Evolutionary conservation across 2,797 vertebrate species (phyloP), one percentile per base, ranked within the genome.

Genomic region (Lithobates sylvaticus): DNA sequence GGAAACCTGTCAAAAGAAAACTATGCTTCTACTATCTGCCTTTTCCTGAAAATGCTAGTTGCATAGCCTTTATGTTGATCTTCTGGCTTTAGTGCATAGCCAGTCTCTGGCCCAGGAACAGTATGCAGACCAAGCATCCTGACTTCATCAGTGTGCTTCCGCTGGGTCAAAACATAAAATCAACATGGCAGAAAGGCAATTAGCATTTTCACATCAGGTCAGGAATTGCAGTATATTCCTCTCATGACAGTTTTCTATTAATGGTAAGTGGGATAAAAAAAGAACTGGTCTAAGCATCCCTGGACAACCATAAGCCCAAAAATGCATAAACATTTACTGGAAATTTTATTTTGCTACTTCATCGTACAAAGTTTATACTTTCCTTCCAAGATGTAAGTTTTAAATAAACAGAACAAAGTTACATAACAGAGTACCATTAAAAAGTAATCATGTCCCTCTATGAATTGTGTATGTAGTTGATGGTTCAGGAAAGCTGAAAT

Each of bases 331-430:
- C 27, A 70, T 70, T 70, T 61, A 61, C 54, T 61, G 54, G 54
- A 61, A 61, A 61, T 61, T 8, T 7, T 23, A 61, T 61, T 61
- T 61, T 61, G 54, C 6, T 61, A 61, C 54, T 61, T 61, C 21
- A 61, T 7, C 6, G 54, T 61, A 61, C 21, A 7, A n/a, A 61
- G 54, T 61, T 61, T 23, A 61, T 61, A 61, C 21, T 61, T 61
- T 61, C 18, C 21, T 8, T 61, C 54, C 21, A 61, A 61, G 68
- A 15, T 6, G 26, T 32, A 34, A 34, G 68, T 34, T 70, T 70
- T 21, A 72, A 58, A 26, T 27, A 77, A 77, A 36, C 27, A 61
- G 76, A 77, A 58, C 44, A 76, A 32, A 61, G 54, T 61, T 61
- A 61, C 54, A 61, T 61, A 61, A 61, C 54, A 23, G 54, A 61